These are phyloP conservation scores for Actinia equina DNA, from an alignment of 64 coral and sea anemone species.

Conservation along the genomic window DNA sequence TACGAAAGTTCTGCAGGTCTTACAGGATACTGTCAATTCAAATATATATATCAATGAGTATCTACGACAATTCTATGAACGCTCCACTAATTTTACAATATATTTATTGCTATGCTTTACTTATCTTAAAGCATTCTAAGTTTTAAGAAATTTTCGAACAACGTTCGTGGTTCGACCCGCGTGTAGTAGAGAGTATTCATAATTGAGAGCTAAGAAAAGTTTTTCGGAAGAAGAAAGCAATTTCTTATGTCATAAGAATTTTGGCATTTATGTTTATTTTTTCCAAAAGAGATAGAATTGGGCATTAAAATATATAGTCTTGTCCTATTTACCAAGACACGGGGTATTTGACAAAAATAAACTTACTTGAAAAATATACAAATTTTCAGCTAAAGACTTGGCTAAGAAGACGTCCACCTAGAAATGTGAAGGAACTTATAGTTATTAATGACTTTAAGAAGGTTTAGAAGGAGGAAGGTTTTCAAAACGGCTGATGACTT, in stretches of 20 bases:
- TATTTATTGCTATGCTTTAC: too few relatives aligned
- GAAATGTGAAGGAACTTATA: not conserved
- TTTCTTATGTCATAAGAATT: too few relatives aligned
- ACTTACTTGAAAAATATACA: constrained; percentile 88
- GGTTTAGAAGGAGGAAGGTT: not conserved
- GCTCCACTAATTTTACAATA: too few relatives aligned
- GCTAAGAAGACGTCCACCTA: constrained; percentile 96
- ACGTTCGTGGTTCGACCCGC: not conserved
- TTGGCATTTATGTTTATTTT: not conserved
- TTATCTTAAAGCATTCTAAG: too few relatives aligned
- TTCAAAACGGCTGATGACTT: not conserved
- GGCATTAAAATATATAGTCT: not conserved
- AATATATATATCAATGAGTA: not conserved
- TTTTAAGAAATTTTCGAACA: not conserved
- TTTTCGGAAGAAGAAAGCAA: too few relatives aligned
- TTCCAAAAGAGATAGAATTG: not conserved
- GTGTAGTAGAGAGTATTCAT: too few relatives aligned
- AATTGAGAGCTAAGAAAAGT: too few relatives aligned
- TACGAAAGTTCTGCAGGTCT: constrained; percentile 83
- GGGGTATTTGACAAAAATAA: not conserved
- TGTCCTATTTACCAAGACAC: not conserved
- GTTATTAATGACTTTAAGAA: not conserved
- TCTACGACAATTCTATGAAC: not conserved
- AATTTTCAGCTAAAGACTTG: constrained; percentile 77
- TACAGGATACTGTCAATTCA: constrained; percentile 60